Conservation (phyloP, 1,140 invertebrate species). For the Acromyrmex charruanus region DNA sequence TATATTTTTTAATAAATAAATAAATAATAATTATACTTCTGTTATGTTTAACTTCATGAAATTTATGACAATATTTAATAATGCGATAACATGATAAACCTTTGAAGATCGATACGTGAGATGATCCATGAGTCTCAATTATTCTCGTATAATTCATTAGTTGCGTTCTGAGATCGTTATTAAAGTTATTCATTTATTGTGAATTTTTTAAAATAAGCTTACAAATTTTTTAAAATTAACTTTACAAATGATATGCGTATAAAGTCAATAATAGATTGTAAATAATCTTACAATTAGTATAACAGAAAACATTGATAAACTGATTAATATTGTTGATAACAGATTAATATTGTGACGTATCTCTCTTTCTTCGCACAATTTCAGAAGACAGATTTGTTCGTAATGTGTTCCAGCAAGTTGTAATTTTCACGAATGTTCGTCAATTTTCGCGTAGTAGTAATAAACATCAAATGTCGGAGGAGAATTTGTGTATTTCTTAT, state of each 20-base stretch:
- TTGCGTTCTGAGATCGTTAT: conserved; percentile 1
- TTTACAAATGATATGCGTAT: neutral
- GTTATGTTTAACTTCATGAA: neutral
- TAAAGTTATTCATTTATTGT: neutral
- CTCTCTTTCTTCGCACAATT: neutral
- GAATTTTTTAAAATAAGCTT: neutral
- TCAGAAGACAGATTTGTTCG: neutral
- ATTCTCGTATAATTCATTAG: neutral
- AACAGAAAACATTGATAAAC: neutral
- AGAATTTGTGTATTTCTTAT: neutral
- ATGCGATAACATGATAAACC: neutral
- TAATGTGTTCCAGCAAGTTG: neutral
- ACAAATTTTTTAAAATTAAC: too few relatives aligned
- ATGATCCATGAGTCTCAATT: neutral
- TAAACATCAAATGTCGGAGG: conserved; percentile 20
- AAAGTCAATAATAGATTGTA: neutral
- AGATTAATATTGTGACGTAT: neutral
- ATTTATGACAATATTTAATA: neutral
- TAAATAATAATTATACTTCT: neutral
- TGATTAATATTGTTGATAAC: too few relatives aligned
- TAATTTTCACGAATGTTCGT: neutral
- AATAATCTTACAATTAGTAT: neutral
- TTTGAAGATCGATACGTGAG: neutral
- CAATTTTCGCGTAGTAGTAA: neutral
- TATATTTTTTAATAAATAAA: neutral